A percentile compares a stretch with the other conserved stretches of the same genome.
phyloP scores from a whole-genome alignment of 2,113 vertebrate genomes.

The Ancistrus triradiatus region DNA sequence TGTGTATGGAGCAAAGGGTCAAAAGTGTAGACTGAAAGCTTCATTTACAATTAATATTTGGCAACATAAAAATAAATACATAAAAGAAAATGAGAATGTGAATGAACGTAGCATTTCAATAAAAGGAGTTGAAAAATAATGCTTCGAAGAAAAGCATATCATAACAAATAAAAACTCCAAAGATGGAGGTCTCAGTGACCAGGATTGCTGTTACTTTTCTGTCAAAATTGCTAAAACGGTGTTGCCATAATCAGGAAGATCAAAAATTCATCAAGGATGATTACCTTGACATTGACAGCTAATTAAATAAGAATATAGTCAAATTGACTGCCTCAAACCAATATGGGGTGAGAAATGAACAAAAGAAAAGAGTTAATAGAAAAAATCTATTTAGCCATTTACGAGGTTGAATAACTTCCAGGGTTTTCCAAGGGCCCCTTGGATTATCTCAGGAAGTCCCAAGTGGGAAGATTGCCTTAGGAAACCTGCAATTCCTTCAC shows the following conservation, averaged over 20 bases:
- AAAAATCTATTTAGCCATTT: conserved; percentile 80
- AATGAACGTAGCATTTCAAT: no score
- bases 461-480: conserved; percentile 69
- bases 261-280: conserved; percentile 42
- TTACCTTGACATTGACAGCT: conserved; percentile 55
- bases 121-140: no score
- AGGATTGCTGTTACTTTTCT: no score
- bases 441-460: conserved; percentile 65
- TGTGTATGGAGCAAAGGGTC: conserved; percentile 63
- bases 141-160: no score
- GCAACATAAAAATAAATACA: no score
- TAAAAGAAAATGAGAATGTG: no score
- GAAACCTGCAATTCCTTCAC: conserved; percentile 66
- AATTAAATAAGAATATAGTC: conserved; percentile 70
- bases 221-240: no score
- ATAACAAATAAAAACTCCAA: no score
- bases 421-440: conserved; percentile 68
- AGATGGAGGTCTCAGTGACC: no score
- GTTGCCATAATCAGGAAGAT: conserved; percentile 33
- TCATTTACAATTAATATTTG: no score
- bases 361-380: conserved; percentile 73
- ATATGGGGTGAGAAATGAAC: conserved; percentile 59
- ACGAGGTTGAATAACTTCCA: conserved; percentile 78
- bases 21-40: no score
- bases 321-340: conserved; percentile 64